Evolutionary conservation across 2,113 vertebrate species (phyloP).

Genomic region (Pithys albifrons): DNA sequence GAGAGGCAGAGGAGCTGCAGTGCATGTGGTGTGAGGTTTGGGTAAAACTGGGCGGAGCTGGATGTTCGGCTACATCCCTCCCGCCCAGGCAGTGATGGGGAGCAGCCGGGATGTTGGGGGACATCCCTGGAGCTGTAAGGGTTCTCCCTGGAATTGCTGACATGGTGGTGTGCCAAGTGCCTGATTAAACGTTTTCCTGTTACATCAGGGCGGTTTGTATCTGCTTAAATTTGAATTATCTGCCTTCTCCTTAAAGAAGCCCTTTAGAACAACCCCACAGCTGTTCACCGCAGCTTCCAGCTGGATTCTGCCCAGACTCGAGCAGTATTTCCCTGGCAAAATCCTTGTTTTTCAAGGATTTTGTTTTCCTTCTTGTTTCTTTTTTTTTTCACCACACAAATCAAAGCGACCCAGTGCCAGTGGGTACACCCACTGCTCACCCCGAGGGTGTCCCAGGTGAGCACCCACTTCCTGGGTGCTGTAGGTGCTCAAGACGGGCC

Average conservation of each 20-base stretch:
- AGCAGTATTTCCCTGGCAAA: background rate
- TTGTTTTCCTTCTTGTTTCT: background rate
- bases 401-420: accelerated
- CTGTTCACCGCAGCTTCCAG: background rate
- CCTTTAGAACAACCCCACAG: background rate
- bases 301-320: background rate
- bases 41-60: background rate
- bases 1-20: background rate
- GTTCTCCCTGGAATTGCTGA: background rate
- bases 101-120: background rate
- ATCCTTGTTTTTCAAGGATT: background rate
- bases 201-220: background rate
- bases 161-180: background rate
- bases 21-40: accelerated
- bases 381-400: background rate
- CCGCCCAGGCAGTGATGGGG: accelerated
- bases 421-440: accelerated
- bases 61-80: background rate
- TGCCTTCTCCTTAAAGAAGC: background rate
- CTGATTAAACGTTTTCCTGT: conserved; percentile 45
- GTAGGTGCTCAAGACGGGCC: accelerated
- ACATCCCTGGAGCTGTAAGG: accelerated
- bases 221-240: background rate
- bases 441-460: background rate
- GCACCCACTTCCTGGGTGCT: background rate